Evolutionary conservation across 2,797 vertebrate genomes (phyloP), one percentile per base, ranked within the genome.

Genomic region (Poeciliopsis turneri): DNA sequence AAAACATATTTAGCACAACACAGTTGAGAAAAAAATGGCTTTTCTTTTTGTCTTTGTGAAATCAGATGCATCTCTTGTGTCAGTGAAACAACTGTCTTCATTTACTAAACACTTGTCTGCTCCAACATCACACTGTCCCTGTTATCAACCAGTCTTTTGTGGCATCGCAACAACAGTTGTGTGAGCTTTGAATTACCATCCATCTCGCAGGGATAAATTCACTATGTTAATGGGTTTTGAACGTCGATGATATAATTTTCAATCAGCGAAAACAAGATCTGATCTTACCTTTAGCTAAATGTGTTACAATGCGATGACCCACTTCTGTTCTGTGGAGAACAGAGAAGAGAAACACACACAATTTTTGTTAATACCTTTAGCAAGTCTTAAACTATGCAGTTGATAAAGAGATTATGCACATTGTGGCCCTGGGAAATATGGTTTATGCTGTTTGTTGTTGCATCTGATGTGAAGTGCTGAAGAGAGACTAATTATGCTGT

Each of bases 231-330:
- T 84, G 77, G 51, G 47, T 33, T 66, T 69, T 64, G 75, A 81
- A 64, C 72, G 76, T 55, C 59, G 61, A 11, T 28, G 15, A 45
- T n/a, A 11, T 51, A 47, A 81, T 71, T 84, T 83, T 74, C 30
- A 86, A 73, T 76, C 39, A 36, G 59, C 8, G 33, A 66, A 43
- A 53, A 23, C 45, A 66, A 83, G 74, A 84, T 18, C 64, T 39
- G 75, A 70, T 85, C 95, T 94, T 95, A 96, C 95, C 95, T 94
- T 93, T 74, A 85, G 86, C 46, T 78, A 86, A 93, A 88, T 82
- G 86, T 90, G 86, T 92, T 89, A 84, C 49, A 79, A 91, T 85
- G 87, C 86, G 87, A 80, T n/a, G 61, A 82, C 79, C 72, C 18
- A 47, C 87, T 79, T 92, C 76, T 83, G 85, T 81, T 89, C 93